Evolutionary conservation across 2,888 invertebrate genomes (phyloP), one percentile per base, ranked within the genome.

Genomic region (Cryptophagus acutangulus): DNA sequence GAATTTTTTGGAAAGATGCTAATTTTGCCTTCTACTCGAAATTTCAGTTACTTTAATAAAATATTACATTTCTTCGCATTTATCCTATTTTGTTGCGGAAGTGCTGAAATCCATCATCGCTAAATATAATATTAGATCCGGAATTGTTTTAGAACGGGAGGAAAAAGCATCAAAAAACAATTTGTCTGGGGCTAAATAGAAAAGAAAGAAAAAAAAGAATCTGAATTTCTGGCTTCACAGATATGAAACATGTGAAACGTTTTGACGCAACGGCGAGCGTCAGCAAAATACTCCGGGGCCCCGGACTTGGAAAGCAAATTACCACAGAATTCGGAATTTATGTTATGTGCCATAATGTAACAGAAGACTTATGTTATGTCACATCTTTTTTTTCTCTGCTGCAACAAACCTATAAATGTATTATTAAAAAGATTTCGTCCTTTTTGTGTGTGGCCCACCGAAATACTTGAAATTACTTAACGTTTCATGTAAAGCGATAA

Each of bases 91-190:
- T n/a, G n/a, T n/a, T n/a, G n/a, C n/a, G n/a, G n/a, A n/a, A n/a
- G n/a, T n/a, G n/a, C n/a, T n/a, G n/a, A n/a, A n/a, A n/a, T n/a
- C n/a, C n/a, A n/a, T n/a, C n/a, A n/a, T n/a, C n/a, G n/a, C n/a
- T n/a, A n/a, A n/a, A n/a, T n/a, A n/a, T n/a, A n/a, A n/a, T n/a
- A n/a, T n/a, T n/a, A n/a, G n/a, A n/a, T n/a, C n/a, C n/a, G n/a
- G n/a, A n/a, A n/a, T n/a, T n/a, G n/a, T n/a, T n/a, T n/a, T n/a
- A n/a, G n/a, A n/a, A n/a, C n/a, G n/a, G n/a, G n/a, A n/a, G n/a
- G n/a, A n/a, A n/a, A n/a, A n/a, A 45, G 36, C 52, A 52, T 52
- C 46, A 52, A 46, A 50, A 52, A 48, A 50, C 52, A 48, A 50
- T 52, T 50, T 50, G 52, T 52, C 40, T 37, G 43, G 30, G 45